phyloP scores from a whole-genome alignment of 2,113 vertebrate genomes.

The Apodemus sylvaticus region DNA sequence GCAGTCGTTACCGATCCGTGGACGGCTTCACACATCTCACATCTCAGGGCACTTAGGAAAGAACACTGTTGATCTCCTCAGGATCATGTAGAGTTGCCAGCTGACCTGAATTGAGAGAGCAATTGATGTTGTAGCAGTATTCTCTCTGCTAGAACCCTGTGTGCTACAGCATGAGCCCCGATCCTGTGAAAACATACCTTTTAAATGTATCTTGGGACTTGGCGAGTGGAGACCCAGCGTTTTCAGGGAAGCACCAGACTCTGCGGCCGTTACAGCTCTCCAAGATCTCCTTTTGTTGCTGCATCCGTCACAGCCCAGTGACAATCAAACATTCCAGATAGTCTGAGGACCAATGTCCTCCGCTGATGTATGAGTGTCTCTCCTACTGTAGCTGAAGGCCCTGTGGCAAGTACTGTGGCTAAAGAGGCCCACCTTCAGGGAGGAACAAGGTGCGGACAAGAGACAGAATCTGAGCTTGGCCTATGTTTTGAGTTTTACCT shows the following conservation, averaged over 20 bases:
- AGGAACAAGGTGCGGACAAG: accelerated
- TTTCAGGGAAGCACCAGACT: neutral
- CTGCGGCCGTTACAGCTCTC: accelerated
- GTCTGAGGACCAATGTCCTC: neutral
- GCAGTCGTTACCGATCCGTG: neutral
- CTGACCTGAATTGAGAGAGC: neutral
- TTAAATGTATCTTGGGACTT: neutral
- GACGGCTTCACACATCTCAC: neutral
- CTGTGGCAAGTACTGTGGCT: neutral
- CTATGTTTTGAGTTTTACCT: neutral
- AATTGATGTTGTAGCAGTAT: accelerated
- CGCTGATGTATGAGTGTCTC: accelerated
- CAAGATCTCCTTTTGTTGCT: neutral
- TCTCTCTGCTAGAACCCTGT: too few species aligned
- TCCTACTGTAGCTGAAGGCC: neutral
- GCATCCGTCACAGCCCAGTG: too few species aligned
- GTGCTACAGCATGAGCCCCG: neutral
- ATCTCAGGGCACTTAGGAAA: neutral
- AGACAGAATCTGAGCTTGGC: neutral
- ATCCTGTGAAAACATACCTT: neutral
- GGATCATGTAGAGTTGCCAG: neutral
- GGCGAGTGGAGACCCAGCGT: neutral
- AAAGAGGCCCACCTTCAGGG: neutral
- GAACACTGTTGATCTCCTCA: neutral
- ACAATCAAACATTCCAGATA: neutral